Conservation (phyloP, 2,113 vertebrate species). For the Empidonax alnorum region DNA sequence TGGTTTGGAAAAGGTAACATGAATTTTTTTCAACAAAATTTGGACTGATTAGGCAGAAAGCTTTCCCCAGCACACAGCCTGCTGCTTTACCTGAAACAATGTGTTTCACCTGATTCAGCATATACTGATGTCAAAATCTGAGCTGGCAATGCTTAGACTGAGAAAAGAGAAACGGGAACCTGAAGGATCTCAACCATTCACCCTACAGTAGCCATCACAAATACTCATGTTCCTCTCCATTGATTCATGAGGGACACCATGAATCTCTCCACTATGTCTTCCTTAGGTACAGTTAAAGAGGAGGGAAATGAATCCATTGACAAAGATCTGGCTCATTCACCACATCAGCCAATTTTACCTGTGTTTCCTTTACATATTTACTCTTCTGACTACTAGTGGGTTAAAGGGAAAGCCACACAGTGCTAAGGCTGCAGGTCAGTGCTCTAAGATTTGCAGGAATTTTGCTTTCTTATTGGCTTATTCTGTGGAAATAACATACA, state of each 20-base stretch:
- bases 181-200: neutral
- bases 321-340: neutral
- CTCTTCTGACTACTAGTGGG: neutral
- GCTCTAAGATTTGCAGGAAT: neutral
- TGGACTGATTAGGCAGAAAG: neutral
- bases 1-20: neutral
- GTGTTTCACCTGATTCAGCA: neutral
- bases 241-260: neutral
- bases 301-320: neutral
- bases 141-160: neutral
- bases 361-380: neutral
- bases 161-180: neutral
- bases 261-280: neutral
- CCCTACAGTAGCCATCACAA: neutral
- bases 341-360: neutral
- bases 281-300: neutral
- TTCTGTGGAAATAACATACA: neutral
- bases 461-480: neutral
- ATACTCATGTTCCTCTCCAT: neutral
- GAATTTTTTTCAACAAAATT: neutral
- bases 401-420: neutral
- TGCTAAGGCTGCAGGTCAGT: neutral
- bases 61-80: neutral
- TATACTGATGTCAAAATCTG: neutral
- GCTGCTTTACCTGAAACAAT: neutral